These are phyloP conservation scores for Psettodes erumei DNA, from an alignment of 2,113 vertebrate species.

Conservation along the genomic window DNA sequence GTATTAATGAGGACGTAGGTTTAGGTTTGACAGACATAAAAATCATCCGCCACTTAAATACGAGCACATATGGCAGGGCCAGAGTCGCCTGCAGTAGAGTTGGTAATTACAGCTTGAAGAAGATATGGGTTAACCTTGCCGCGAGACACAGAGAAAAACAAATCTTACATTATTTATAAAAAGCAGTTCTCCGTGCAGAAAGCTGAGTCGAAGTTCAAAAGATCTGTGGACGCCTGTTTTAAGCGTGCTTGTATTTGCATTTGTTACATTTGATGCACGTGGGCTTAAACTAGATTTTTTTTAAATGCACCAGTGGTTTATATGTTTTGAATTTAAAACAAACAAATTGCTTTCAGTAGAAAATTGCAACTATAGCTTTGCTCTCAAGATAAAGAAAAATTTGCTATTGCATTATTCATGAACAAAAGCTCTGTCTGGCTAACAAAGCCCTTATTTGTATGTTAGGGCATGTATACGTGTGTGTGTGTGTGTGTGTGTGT, in stretches of 20 bases:
- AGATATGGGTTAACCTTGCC: not conserved
- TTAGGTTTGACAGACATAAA: too few species aligned
- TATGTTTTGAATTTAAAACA: not conserved
- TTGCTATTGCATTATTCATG: slow-evolving; percentile 33
- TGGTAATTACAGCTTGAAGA: not conserved
- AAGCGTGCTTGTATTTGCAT: not conserved
- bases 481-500: not conserved
- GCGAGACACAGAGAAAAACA: not conserved
- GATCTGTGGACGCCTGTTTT: not conserved
- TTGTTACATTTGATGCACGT: not conserved
- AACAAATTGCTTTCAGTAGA: not conserved
- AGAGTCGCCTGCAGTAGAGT: not conserved
- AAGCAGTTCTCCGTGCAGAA: not conserved
- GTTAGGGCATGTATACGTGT: not conserved
- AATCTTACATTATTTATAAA: slow-evolving; percentile 8
- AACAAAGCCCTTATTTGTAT: not conserved
- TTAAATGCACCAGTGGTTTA: not conserved
- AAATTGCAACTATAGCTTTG: not conserved
- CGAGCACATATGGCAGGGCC: not conserved
- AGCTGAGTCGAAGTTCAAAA: not conserved
- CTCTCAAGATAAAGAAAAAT: slow-evolving; percentile 4
- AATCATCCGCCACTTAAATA: not conserved
- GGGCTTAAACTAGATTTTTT: too few species aligned
- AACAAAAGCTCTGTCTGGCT: not conserved
- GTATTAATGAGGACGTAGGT: too few species aligned